Base-by-base conservation (phyloP, 2,113 vertebrate genomes). In the Istiophorus platypterus region DNA sequence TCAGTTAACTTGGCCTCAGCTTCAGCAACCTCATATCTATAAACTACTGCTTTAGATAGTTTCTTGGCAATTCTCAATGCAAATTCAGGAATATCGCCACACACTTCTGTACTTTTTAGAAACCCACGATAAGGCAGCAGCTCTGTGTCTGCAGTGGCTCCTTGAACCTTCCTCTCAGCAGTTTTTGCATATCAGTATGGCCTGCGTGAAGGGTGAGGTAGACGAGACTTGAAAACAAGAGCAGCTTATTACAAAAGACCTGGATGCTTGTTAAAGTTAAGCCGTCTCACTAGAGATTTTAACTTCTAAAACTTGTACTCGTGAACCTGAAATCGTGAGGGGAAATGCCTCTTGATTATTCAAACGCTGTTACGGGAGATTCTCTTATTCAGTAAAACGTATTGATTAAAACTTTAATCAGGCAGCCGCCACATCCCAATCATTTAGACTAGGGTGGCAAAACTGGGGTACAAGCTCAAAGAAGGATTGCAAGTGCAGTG, bases 401-500 rank as follows among this genome's bases (percentile, higher is more conserved):
- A 70, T 85, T 80, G 87, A 89, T 84, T 76, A 22, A 27, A 76
- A 70, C 22, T 65, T 65, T 22, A 78, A 81, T 74, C 68, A 66
- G 75, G 64, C 56, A 26, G 51, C 0, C 2, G 39, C 22, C 29
- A 26, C 18, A n/a, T 58, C 37, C 37, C 29, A 37, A 65, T 65
- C 14, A 42, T 51, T 85, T 59, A 37, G 39, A 82, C 29, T 29
- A 31, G 22, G 59, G 51, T 12, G 61, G 72, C 64, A 49, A 42
- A 24, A 29, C 75, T 71, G 41, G 56, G 14, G 41, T 56, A 66
- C 3, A 18, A 13, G 34, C 59, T 29, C 18, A 74, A 74, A 54
- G 45, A 45, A 62, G 22, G 58, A 72, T 11, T 7, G 61, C 13
- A 18, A 54, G 37, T 39, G 9, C 9, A 10, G 37, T 39, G 37